Conservation (phyloP, 2,888 invertebrate species). For the Cataglyphis livida region DNA sequence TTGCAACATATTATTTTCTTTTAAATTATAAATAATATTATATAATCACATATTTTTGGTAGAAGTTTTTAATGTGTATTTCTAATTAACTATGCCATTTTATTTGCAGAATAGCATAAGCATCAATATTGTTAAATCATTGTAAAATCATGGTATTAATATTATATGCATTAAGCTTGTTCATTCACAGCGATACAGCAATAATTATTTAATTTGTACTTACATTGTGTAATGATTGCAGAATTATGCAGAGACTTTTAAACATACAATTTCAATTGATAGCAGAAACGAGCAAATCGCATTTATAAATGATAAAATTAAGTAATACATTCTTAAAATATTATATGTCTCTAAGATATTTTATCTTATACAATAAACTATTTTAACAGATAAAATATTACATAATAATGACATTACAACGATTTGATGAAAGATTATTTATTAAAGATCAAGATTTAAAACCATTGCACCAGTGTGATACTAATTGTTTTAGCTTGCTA, state of each 20-base stretch:
- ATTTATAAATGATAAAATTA: neutral
- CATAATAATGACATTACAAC: neutral
- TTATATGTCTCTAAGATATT: neutral
- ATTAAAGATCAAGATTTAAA: constrained; percentile 1
- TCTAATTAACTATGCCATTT: constrained; percentile 2
- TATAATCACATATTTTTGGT: constrained; percentile 2
- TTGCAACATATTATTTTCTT: neutral
- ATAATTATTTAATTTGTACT: constrained; percentile 10
- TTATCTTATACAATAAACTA: too few species aligned
- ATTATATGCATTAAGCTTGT: constrained; percentile 11
- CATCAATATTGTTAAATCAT: constrained; percentile 24
- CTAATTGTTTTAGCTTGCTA: neutral
- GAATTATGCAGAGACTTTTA: constrained; percentile 20
- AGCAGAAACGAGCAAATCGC: neutral
- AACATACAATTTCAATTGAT: neutral
- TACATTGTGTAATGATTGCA: constrained; percentile 2
- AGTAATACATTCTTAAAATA: constrained; percentile 1
- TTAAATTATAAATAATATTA: neutral
- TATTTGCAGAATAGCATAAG: constrained; percentile 17
- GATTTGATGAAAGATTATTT: neutral
- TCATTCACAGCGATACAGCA: constrained; percentile 12
- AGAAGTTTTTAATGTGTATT: constrained; percentile 25
- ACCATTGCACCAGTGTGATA: neutral
- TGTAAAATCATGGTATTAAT: constrained; percentile 15
- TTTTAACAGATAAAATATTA: neutral